Base-by-base conservation (phyloP, 2,797 vertebrate genomes). In the Aphelocoma californica region DNA sequence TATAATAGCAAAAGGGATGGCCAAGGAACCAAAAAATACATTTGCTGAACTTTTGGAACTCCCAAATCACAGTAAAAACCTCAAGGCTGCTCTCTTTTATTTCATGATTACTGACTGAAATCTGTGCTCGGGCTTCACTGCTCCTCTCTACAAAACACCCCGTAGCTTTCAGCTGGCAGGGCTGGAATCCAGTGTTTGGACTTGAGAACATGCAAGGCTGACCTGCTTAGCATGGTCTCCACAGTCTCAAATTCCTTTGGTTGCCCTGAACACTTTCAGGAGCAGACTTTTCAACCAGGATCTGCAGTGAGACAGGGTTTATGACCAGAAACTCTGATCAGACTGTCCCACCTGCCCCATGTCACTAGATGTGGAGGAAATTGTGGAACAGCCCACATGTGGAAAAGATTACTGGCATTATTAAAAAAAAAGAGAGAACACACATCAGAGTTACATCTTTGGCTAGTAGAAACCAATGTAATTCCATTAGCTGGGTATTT, bases 121-220 rank as follows among this genome's bases (percentile, higher is more conserved):
- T 38, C 66, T 66, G 12, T 42, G 13, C 25, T 75, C 18, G 71
- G 73, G 60, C 19, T 34, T 74, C 42, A n/a, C 9, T 29, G 8
- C 9, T 78, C 32, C 31, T 65, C 14, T 58, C 34, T 45, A 60
- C 17, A 48, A 67, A 64, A 83, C 18, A 10, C 1, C 10, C 7
- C 1, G 1, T 7, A 40, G 25, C 21, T 93, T 73, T 69, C 51
- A 56, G 13, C 8, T 15, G 6, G 9, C 36, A 51, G 36, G 21
- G 15, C 31, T 65, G 48, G 50, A 84, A 58, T 92, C 25, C 17
- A 48, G 57, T 38, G 8, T 64, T 44, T 64, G 53, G 42, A 16
- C 8, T 64, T 0, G 34, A 34, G n/a, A 9, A n/a, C 12, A 17
- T 1, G 2, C 7, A 16, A 24, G 0, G 3, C 18, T 45, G 42